Evolutionary conservation across 2,797 vertebrate genomes (phyloP), one percentile per base, ranked within the genome.

Genomic region (Nannoperca australis): DNA sequence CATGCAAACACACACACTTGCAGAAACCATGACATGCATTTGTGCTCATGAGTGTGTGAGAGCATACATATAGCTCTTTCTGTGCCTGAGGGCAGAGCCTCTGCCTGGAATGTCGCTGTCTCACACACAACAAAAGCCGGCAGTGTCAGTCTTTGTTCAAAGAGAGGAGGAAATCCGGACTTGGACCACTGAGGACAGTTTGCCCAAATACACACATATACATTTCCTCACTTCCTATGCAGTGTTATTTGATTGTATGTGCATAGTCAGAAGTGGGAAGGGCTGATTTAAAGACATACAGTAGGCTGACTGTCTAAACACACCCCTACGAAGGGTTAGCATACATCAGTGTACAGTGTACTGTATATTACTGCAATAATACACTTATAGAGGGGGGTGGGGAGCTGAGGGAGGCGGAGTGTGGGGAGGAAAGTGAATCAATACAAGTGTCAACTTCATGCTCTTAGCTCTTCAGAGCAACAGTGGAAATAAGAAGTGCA

Each of bases 11-110:
- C 72, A 87, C 36, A 70, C 49, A 58, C 60, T 66, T 30, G 44
- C 56, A 79, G 76, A 85, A 82, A 92, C 73, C 79, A 86, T 83
- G 73, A 89, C 84, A 88, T 84, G 83, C 62, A 78, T 84, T 81
- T 86, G 59, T 84, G 64, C 66, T 73, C 34, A 14, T 50, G 56
- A 63, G 73, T 77, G 56, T 69, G 62, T 76, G 84, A 65, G 56
- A 70, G 54, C 24, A 56, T 38, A 56, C 44, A 65, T 67, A 14
- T 13, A 17, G 69, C 56, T 79, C 7, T 60, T 65, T 78, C 38
- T 82, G 70, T 64, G 67, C 63, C 70, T 27, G 40, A 67, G 56
- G 69, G 60, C 49, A 76, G 67, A 75, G 17, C 50, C 11, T 61
- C 63, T 49, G 12, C 32, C 10, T 58, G 79, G 81, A 87, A 83